Percentiles rank a stretch among this genome's conserved stretches.
Conservation (phyloP, 2,113 vertebrate species). For the Amphiprion percula region DNA sequence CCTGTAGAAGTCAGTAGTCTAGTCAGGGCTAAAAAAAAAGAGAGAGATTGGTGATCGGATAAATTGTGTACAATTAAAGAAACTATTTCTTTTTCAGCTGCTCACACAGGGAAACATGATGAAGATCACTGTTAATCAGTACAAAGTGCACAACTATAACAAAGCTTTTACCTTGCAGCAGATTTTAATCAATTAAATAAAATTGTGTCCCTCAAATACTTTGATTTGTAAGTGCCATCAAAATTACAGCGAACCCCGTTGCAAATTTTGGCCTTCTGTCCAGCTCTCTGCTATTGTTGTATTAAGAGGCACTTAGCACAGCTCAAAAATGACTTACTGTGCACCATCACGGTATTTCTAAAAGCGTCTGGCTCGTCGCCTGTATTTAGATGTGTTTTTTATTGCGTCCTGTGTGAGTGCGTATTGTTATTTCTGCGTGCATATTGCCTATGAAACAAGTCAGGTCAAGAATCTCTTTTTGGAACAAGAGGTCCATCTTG, state of each 20-base stretch:
- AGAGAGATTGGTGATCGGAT: background rate
- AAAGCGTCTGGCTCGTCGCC: background rate
- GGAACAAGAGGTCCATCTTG: constrained; percentile 25
- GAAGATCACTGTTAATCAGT: too few relatives aligned
- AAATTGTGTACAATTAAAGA: too few relatives aligned
- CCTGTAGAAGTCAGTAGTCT: background rate
- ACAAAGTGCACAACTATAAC: background rate
- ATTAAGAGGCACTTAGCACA: constrained; percentile 6
- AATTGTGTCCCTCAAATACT: background rate
- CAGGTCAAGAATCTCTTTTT: constrained; percentile 3
- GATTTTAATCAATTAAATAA: too few relatives aligned
- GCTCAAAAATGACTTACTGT: constrained; percentile 3
- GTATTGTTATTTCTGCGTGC: background rate
- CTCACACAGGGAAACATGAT: too few relatives aligned
- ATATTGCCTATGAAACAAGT: constrained; percentile 16
- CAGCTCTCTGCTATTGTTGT: background rate
- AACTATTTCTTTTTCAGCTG: too few relatives aligned
- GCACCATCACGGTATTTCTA: background rate
- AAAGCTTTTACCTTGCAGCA: background rate
- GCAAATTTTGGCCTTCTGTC: constrained; percentile 4
- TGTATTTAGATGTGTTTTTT: background rate
- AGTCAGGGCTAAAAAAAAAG: background rate
- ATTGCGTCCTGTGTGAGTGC: background rate
- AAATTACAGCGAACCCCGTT: background rate
- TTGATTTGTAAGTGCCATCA: background rate